Conservation (phyloP, 2,888 invertebrate species). For the Mesorhabditis belari region DNA sequence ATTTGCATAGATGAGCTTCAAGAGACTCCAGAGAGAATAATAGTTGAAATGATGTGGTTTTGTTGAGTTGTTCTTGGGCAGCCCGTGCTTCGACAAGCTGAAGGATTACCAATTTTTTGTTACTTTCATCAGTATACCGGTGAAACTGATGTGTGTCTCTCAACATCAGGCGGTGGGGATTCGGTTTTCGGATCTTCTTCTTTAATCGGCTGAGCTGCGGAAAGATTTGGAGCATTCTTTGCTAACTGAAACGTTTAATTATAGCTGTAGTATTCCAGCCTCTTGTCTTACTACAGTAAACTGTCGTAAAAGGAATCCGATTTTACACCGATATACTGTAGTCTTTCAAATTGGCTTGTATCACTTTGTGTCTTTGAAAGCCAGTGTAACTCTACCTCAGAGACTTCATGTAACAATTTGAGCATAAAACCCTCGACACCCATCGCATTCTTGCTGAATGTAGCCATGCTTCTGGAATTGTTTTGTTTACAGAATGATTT, state of each 20-base stretch:
- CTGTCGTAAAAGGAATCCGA: too few relatives aligned
- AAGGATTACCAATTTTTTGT: neutral
- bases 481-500: too few relatives aligned
- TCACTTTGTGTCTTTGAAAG: neutral
- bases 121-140: neutral
- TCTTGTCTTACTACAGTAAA: too few relatives aligned
- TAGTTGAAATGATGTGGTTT: conserved; percentile 10
- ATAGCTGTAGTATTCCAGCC: too few relatives aligned
- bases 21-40: conserved; percentile 40
- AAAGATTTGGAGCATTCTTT: neutral
- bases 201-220: neutral
- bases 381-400: conserved; percentile 13
- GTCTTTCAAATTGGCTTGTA: too few relatives aligned
- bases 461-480: conserved; percentile 24
- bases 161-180: neutral
- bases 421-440: conserved; percentile 39
- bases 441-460: conserved; percentile 43
- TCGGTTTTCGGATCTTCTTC: neutral
- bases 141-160: neutral
- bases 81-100: neutral
- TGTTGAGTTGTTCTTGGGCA: neutral
- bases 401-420: conserved; percentile 27
- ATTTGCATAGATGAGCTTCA: conserved; percentile 48
- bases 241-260: conserved; percentile 25
- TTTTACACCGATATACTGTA: too few relatives aligned